A percentile compares a stretch with the other conserved stretches of the same genome.
Evolutionary conservation across 1,140 invertebrate species (phyloP).

Genomic region (Aphelenchoides besseyi): DNA sequence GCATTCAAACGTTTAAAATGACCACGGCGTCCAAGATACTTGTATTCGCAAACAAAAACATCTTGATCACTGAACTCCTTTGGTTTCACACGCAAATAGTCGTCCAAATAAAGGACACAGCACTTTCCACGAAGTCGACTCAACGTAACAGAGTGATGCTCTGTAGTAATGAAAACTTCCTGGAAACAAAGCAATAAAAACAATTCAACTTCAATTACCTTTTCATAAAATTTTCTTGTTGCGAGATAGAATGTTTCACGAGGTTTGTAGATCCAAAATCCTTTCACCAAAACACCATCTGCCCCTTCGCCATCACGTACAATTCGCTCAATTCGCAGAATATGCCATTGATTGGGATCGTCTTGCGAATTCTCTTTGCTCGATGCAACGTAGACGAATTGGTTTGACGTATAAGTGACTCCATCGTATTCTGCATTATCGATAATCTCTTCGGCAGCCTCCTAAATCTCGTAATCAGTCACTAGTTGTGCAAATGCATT

Average conservation of each 20-base stretch:
- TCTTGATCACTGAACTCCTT: conserved; percentile 82
- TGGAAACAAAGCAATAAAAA: conserved; percentile 62
- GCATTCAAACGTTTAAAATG: conserved; percentile 46
- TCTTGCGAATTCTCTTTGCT: conserved; percentile 56
- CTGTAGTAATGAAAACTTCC: conserved; percentile 91
- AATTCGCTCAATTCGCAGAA: conserved; percentile 81
- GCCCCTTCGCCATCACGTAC: conserved; percentile 64
- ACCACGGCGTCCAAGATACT: conserved; percentile 71
- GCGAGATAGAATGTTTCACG: conserved; percentile 92
- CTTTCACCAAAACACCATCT: conserved; percentile 81
- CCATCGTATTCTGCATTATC: conserved; percentile 71
- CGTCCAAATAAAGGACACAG: conserved; percentile 87
- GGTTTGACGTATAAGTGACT: conserved; percentile 75
- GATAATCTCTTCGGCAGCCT: conserved; percentile 47
- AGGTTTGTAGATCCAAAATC: conserved; percentile 79
- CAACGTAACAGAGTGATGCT: conserved; percentile 76
- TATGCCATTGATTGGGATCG: conserved; percentile 70
- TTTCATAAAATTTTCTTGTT: conserved; percentile 81
- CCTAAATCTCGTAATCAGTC: conserved; percentile 28
- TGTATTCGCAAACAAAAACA: conserved; percentile 92
- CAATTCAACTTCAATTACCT: conserved; percentile 29
- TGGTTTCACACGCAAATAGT: conserved; percentile 76
- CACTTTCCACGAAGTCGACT: conserved; percentile 85
- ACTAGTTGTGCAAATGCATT: too few species aligned
- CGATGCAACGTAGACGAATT: conserved; percentile 83